Evolutionary conservation across 2,113 vertebrate species (phyloP).

Genomic region (Todiramphus chloris): DNA sequence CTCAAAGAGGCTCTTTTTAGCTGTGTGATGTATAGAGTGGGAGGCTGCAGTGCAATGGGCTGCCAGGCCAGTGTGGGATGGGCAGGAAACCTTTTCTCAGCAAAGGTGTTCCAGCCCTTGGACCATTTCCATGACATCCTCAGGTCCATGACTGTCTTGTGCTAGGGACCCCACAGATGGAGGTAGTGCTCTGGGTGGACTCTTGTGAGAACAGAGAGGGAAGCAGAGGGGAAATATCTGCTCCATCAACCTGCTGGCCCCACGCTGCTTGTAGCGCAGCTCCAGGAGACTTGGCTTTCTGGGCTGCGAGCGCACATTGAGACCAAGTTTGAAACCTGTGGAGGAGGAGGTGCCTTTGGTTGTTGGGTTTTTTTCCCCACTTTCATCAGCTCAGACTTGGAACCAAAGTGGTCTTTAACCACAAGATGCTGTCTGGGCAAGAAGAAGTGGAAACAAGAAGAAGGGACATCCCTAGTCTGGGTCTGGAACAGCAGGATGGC

Average conservation of each 20-base stretch:
- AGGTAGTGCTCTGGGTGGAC: background rate
- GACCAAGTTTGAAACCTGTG: accelerated
- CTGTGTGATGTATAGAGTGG: accelerated
- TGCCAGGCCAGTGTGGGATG: background rate
- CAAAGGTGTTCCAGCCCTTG: background rate
- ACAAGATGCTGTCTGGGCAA: background rate
- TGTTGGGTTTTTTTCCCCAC: background rate
- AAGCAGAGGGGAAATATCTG: background rate
- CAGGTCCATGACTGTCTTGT: background rate
- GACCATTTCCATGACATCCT: background rate
- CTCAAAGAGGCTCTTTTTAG: background rate
- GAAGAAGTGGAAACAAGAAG: background rate
- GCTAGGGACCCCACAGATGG: background rate
- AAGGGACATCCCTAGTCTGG: background rate
- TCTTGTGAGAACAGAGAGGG: background rate
- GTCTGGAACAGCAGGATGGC: background rate
- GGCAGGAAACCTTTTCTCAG: background rate
- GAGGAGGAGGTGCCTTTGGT: background rate
- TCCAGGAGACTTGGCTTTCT: background rate
- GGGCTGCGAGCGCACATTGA: background rate
- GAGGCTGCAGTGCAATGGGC: background rate
- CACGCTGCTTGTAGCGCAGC: accelerated
- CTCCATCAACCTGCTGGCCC: background rate
- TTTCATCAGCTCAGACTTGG: background rate
- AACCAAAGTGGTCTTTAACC: accelerated